phyloP scores from a whole-genome alignment of 2,888 invertebrate genomes.

The Pollenia angustigena region DNA sequence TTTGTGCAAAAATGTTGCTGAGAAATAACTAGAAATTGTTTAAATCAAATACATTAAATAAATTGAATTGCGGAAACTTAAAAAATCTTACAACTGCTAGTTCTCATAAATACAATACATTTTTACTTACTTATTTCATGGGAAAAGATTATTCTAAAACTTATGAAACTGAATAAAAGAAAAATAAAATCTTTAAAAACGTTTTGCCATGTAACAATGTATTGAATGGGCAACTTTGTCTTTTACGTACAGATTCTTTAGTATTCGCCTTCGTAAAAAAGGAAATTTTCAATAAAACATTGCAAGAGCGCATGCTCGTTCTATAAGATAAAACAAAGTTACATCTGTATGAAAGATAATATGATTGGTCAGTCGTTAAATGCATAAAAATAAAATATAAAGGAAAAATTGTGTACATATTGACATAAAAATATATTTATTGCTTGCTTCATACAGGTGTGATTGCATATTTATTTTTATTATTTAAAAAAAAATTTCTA shows the following conservation, averaged over 20 bases:
- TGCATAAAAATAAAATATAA: constrained; percentile 31
- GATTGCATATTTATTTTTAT: not conserved
- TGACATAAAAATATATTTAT: constrained; percentile 47
- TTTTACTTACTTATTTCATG: too few relatives aligned
- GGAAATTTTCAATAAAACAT: not conserved
- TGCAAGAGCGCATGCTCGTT: constrained; percentile 59
- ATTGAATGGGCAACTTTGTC: not conserved
- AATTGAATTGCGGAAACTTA: too few relatives aligned
- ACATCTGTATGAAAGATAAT: constrained; percentile 49
- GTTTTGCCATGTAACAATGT: too few relatives aligned
- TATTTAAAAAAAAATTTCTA: not conserved
- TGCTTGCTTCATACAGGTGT: constrained; percentile 2
- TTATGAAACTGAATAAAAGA: too few relatives aligned
- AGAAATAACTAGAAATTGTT: too few relatives aligned
- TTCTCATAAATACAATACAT: too few relatives aligned
- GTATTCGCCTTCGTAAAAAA: not conserved
- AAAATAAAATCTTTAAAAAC: too few relatives aligned
- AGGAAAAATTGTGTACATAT: not conserved
- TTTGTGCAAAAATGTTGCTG: too few relatives aligned
- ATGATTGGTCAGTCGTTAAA: constrained; percentile 58
- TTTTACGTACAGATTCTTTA: not conserved
- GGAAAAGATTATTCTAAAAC: too few relatives aligned
- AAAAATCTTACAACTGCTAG: too few relatives aligned
- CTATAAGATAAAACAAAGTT: constrained; percentile 40
- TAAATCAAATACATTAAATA: too few relatives aligned